Evolutionary conservation across 2,797 vertebrate species (phyloP).

Genomic region (Numenius phaeopus): DNA sequence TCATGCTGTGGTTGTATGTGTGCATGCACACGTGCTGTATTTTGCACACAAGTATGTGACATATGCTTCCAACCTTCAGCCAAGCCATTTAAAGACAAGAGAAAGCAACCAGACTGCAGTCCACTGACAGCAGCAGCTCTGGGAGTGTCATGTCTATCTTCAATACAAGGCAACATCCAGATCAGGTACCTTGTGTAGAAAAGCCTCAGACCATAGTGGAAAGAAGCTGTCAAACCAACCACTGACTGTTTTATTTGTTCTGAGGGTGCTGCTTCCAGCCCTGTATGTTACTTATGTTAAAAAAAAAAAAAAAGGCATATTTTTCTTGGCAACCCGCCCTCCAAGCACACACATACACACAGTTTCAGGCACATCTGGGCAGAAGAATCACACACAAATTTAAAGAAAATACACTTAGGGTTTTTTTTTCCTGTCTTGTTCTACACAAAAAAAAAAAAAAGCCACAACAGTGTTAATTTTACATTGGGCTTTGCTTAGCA

Average conservation of each 20-base stretch:
- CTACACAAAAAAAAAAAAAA: neutral
- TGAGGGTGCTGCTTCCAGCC: neutral
- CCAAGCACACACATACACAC: neutral
- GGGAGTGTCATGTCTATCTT: rapidly evolving
- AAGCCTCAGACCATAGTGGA: neutral
- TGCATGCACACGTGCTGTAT: neutral
- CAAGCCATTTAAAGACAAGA: neutral
- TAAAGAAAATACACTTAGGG: neutral
- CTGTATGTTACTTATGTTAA: neutral
- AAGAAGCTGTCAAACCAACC: neutral
- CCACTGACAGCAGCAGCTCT: neutral
- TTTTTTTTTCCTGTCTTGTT: neutral
- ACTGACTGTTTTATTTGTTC: neutral
- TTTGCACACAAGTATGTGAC: neutral
- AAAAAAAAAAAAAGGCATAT: neutral
- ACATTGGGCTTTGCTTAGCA: neutral
- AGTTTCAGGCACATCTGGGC: neutral
- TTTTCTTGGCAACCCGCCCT: neutral
- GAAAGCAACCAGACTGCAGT: neutral
- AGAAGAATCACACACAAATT: neutral
- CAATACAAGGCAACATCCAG: neutral
- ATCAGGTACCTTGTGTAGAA: too few species aligned
- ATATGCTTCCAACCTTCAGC: neutral
- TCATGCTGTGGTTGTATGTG: neutral
- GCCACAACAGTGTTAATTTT: neutral